Evolutionary conservation across 2,888 invertebrate genomes (phyloP).

Genomic region (Chrysomela aeneicollis): DNA sequence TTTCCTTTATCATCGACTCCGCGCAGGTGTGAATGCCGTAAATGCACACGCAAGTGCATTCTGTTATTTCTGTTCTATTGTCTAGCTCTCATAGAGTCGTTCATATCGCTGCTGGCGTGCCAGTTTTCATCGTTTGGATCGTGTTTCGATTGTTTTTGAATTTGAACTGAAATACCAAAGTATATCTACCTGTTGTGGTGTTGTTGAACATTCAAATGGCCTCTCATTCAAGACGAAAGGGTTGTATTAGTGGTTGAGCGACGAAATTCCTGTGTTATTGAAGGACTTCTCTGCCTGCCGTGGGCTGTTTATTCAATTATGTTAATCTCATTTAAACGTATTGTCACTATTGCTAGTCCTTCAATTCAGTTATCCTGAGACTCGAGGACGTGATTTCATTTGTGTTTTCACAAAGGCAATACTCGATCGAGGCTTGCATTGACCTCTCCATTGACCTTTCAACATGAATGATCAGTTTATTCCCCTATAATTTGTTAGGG

Average conservation of each 20-base stretch:
- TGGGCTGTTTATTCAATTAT: background rate
- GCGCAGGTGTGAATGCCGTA: conserved; percentile 34
- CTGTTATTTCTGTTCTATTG: conserved; percentile 28
- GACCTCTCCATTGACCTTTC: background rate
- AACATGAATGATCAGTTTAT: background rate
- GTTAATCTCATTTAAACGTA: background rate
- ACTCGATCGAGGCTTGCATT: background rate
- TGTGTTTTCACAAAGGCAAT: background rate
- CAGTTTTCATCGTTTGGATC: conserved; percentile 26
- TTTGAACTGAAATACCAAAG: too few relatives aligned
- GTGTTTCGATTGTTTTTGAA: background rate
- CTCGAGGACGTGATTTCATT: background rate
- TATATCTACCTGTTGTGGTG: too few relatives aligned
- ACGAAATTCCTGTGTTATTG: background rate
- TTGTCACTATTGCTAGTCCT: too few relatives aligned
- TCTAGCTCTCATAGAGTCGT: conserved; percentile 7
- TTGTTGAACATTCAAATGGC: too few relatives aligned
- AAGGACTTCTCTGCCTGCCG: background rate
- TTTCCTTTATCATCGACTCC: conserved; percentile 22
- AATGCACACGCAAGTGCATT: conserved; percentile 32
- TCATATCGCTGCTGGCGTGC: conserved; percentile 27
- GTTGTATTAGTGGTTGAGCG: too few relatives aligned
- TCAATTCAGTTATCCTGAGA: too few relatives aligned
- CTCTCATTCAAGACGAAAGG: too few relatives aligned
- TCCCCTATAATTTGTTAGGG: too few relatives aligned